These are phyloP conservation scores for Lagenorhynchus albirostris DNA, from an alignment of 2,113 vertebrate genomes.

Conservation along the genomic window DNA sequence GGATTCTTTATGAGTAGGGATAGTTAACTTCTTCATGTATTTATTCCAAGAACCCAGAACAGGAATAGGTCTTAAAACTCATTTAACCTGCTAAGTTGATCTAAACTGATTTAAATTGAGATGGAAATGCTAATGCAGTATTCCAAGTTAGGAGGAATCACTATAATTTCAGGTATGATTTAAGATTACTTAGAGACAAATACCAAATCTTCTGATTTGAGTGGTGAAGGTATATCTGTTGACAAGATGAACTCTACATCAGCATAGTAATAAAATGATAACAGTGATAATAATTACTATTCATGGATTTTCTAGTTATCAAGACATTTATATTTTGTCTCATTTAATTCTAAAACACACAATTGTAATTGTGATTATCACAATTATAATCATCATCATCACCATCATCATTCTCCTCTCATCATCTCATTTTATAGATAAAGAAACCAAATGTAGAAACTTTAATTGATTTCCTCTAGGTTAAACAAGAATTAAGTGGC, in stretches of 20 bases:
- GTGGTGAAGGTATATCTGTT: not conserved
- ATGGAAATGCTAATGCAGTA: not conserved
- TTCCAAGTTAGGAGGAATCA: not conserved
- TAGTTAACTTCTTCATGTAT: not conserved
- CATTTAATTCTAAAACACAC: conserved; percentile 3
- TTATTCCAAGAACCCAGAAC: not conserved
- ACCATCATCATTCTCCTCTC: not conserved
- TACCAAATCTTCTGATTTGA: not conserved
- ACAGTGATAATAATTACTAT: not conserved
- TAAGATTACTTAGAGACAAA: not conserved
- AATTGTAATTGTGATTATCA: not conserved
- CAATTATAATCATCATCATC: not conserved
- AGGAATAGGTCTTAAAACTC: not conserved
- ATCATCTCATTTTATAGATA: not conserved
- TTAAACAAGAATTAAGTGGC: not conserved
- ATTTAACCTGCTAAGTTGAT: not conserved
- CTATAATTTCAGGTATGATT: not conserved
- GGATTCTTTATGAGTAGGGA: not conserved
- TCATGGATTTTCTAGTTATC: not conserved
- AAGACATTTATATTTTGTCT: not conserved
- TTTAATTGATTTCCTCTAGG: not conserved
- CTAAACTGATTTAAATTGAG: not conserved
- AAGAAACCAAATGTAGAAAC: not conserved
- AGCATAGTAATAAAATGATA: not conserved
- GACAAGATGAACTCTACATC: not conserved